Evolutionary conservation across 2,113 vertebrate genomes (phyloP).

Genomic region (Crotalus horridus): DNA sequence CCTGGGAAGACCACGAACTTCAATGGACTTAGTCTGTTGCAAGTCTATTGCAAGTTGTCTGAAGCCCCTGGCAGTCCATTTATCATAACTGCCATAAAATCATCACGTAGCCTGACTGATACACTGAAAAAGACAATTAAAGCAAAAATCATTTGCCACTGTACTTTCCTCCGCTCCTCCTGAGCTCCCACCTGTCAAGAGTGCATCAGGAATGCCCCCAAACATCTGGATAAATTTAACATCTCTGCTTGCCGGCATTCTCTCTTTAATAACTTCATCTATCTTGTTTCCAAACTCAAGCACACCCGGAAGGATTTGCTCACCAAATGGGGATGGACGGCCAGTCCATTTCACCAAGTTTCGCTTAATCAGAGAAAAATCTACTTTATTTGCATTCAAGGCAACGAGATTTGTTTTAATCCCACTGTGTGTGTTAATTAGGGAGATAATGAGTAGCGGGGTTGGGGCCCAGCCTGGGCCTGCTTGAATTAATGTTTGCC

Average conservation of each 20-base stretch:
- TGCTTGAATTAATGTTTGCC: slow-evolving; percentile 3
- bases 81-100: neutral
- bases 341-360: neutral
- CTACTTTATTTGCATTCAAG: neutral
- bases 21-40: neutral
- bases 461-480: neutral
- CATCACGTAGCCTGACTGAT: neutral
- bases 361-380: neutral
- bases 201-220: neutral
- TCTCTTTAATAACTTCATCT: slow-evolving; percentile 9
- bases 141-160: neutral
- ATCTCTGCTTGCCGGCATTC: neutral
- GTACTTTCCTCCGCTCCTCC: neutral
- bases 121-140: neutral
- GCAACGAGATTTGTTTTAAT: neutral
- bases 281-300: neutral
- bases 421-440: slow-evolving; percentile 15
- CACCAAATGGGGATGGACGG: too few relatives aligned
- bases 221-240: slow-evolving; percentile 21
- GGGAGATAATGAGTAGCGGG: neutral
- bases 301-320: neutral
- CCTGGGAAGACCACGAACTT: neutral
- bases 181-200: slow-evolving; percentile 5
- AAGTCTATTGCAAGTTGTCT: too few relatives aligned
- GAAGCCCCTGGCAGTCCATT: neutral